Base-by-base conservation (phyloP, 2,888 invertebrate species). In the Vannuccia rotundouncinata region DNA sequence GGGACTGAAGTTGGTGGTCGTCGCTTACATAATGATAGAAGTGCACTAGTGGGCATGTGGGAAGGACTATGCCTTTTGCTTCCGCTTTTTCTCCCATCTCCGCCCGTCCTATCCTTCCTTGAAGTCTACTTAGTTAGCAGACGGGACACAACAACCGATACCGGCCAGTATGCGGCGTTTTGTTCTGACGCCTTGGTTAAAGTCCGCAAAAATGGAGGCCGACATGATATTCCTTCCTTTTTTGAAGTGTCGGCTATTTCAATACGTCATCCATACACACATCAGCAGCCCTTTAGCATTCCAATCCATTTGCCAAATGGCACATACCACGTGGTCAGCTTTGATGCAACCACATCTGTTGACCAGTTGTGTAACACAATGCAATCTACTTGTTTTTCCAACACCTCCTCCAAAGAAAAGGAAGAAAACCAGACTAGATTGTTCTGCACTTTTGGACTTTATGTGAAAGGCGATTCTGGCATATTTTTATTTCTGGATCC, bases 71-170 rank as follows among this genome's bases (percentile, higher is more conserved):
- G 80, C 27, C 13, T 80, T 22, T n/a, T 80, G 1, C 30, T 80
- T 5, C 80, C 80, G 25, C 27, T 80, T 5, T 80, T 80, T 79
- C 60, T 80, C 0, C 80, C 80, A 1, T 80, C 80, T 1, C 80
- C 80, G 5, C 22, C 45, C 1, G 30, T 79, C 27, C 79, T 80
- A 22, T 60, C 79, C 1, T 80, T 80, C n/a, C 59, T 80, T 29
- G 66, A 80, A 79, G 29, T 31, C 2, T 79, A 79, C 31, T 60
- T 80, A 29, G 29, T 31, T 31, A 29, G 31, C 25, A 0, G 31
- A 0, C 2, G 74, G 0, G 31, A 74, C 27, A 10, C 45, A 1
- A 79, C 29, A 1, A 80, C 31, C 22, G 80, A 80, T 45, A 30
- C 79, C 17, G 29, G 30, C n/a, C 45, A 79, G 13, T 80, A 80